Conservation (phyloP, 2,888 invertebrate genomes). For the Patella caerulea region DNA sequence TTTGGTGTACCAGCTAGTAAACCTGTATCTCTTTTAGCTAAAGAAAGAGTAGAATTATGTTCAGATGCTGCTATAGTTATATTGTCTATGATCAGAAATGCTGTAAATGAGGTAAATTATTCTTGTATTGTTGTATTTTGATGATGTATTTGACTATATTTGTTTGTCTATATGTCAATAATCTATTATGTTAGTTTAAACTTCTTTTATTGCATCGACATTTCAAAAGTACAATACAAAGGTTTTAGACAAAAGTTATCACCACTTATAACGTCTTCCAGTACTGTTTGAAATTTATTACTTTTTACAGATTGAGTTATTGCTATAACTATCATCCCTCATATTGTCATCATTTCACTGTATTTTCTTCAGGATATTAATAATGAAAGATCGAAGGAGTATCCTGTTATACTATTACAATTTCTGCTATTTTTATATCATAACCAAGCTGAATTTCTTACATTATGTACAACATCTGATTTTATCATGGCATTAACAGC, state of each 20-base stretch:
- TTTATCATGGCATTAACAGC: conserved; percentile 88
- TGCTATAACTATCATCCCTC: too few relatives aligned
- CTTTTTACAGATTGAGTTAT: too few relatives aligned
- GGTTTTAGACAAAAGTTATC: too few relatives aligned
- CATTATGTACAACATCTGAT: conserved; percentile 91
- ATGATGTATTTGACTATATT: conserved; percentile 17
- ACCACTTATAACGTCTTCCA: too few relatives aligned
- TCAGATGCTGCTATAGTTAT: conserved; percentile 92
- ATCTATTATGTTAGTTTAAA: too few relatives aligned
- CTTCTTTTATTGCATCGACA: too few relatives aligned
- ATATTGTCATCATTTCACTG: too few relatives aligned
- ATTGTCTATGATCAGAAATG: conserved; percentile 84
- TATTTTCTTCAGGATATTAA: conserved; percentile 24
- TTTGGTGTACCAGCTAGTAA: conserved; percentile 81
- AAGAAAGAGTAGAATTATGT: conserved; percentile 77
- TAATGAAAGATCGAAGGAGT: conserved; percentile 64
- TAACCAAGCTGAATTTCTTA: conserved; percentile 92
- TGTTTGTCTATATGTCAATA: too few relatives aligned
- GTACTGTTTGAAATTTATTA: too few relatives aligned
- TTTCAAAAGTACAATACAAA: too few relatives aligned
- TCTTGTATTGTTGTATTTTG: conserved; percentile 12
- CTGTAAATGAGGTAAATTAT: conserved; percentile 74
- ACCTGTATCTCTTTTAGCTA: conserved; percentile 68
- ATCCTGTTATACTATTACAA: conserved; percentile 76
- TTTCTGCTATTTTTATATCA: conserved; percentile 96